These are phyloP conservation scores for Synergus itoensis DNA, from an alignment of 2,888 invertebrate genomes.

Conservation along the genomic window DNA sequence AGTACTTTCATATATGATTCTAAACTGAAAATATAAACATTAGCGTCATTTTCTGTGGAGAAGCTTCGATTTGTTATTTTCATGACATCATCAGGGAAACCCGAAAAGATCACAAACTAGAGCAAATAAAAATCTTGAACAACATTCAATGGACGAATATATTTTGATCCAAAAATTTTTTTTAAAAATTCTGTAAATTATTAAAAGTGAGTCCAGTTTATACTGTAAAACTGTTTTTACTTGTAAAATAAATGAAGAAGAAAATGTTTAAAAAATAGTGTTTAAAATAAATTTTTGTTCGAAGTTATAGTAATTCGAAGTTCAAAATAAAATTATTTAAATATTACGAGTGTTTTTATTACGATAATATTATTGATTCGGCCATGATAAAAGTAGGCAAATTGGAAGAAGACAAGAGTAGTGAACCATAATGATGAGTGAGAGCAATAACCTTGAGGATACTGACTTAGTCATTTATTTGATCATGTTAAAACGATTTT, in stretches of 20 bases:
- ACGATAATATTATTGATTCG: not conserved
- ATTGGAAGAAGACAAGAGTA: constrained; percentile 8
- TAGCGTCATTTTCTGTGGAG: not conserved
- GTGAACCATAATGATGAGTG: constrained; percentile 18
- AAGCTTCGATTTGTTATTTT: not conserved
- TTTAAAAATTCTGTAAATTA: too few species aligned
- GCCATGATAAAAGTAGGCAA: constrained; percentile 17
- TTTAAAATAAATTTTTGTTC: too few species aligned
- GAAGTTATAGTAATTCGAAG: too few species aligned
- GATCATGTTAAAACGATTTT: not conserved
- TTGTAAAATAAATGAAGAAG: too few species aligned
- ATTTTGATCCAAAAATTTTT: not conserved
- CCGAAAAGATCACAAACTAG: not conserved
- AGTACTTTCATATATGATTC: not conserved
- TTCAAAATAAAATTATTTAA: too few species aligned
- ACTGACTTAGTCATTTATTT: constrained; percentile 17
- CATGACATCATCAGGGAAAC: not conserved
- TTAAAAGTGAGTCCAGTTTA: too few species aligned
- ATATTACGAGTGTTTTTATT: not conserved
- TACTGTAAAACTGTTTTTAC: too few species aligned
- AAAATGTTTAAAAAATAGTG: too few species aligned
- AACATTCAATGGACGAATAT: not conserved
- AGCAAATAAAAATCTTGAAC: not conserved
- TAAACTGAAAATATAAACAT: constrained; percentile 6
- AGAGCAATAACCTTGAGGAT: constrained; percentile 16